phyloP scores from a whole-genome alignment of 1,140 invertebrate genomes.

The Halictus rubicundus region DNA sequence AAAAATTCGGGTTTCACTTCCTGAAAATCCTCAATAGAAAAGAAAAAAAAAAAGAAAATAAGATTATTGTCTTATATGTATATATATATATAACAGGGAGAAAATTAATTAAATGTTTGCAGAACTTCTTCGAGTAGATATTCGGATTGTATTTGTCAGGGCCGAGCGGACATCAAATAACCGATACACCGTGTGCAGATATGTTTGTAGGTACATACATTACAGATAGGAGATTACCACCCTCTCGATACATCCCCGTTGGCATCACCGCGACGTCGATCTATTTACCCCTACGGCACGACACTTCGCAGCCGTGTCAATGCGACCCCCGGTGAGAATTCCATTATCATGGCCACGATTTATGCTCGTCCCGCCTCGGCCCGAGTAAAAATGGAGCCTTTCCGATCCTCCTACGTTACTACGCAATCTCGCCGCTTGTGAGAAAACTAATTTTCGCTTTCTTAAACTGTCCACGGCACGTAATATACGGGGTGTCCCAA shows the following conservation, averaged over 20 bases:
- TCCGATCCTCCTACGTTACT: constrained; percentile 7
- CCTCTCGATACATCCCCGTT: constrained; percentile 45
- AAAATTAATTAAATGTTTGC: no score
- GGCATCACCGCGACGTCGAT: constrained; percentile 60
- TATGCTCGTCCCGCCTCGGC: constrained; percentile 48
- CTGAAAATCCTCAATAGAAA: no score
- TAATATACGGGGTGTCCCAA: no score
- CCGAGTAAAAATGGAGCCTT: constrained; percentile 38
- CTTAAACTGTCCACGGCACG: background rate
- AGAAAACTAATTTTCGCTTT: constrained; percentile 8
- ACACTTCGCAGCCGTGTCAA: constrained; percentile 73
- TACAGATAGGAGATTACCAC: constrained; percentile 32
- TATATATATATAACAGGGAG: no score
- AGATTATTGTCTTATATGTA: no score
- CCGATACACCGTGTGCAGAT: constrained; percentile 18
- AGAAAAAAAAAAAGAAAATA: no score
- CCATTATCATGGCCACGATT: constrained; percentile 77
- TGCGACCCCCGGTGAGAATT: constrained; percentile 77
- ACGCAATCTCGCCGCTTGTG: background rate
- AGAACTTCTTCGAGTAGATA: no score
- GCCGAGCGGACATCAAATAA: no score
- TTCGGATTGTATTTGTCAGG: no score
- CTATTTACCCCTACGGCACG: constrained; percentile 63
- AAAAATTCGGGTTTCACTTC: no score
- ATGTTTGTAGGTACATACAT: constrained; percentile 5